A percentile compares a stretch with the other conserved stretches of the same genome.
Conservation (phyloP, 2,113 vertebrate species). For the Rostratula benghalensis region DNA sequence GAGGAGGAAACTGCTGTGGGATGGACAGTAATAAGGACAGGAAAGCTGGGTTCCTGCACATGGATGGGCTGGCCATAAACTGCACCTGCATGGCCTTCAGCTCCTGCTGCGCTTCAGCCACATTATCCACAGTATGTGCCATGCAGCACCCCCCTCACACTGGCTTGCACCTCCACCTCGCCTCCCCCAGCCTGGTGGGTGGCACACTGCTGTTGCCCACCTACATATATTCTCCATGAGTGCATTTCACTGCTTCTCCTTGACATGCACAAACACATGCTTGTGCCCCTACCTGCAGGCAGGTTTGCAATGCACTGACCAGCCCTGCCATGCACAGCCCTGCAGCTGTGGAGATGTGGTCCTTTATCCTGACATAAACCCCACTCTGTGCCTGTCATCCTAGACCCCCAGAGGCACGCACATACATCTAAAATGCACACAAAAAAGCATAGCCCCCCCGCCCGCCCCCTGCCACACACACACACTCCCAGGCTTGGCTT, state of each 20-base stretch:
- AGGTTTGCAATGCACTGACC: background rate
- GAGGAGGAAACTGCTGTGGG: background rate
- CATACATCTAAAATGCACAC: background rate
- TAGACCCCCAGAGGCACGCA: accelerated
- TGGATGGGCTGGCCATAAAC: background rate
- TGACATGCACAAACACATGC: background rate
- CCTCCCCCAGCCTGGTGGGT: background rate
- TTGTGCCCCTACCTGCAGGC: background rate
- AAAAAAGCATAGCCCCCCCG: background rate
- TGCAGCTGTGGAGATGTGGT: background rate
- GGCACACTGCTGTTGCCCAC: background rate
- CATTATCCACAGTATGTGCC: accelerated
- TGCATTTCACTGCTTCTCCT: background rate
- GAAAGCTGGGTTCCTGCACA: background rate
- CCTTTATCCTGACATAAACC: background rate
- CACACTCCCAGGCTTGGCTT: background rate
- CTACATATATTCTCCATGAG: accelerated
- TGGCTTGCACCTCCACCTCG: accelerated
- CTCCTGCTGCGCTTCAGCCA: background rate
- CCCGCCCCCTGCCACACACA: accelerated
- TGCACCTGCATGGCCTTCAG: background rate
- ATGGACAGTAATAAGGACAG: background rate
- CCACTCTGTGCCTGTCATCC: background rate
- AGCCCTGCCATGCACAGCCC: background rate
- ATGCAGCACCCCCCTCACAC: background rate